phyloP scores from a whole-genome alignment of 2,113 vertebrate species.

The Phylloscopus whistleri region DNA sequence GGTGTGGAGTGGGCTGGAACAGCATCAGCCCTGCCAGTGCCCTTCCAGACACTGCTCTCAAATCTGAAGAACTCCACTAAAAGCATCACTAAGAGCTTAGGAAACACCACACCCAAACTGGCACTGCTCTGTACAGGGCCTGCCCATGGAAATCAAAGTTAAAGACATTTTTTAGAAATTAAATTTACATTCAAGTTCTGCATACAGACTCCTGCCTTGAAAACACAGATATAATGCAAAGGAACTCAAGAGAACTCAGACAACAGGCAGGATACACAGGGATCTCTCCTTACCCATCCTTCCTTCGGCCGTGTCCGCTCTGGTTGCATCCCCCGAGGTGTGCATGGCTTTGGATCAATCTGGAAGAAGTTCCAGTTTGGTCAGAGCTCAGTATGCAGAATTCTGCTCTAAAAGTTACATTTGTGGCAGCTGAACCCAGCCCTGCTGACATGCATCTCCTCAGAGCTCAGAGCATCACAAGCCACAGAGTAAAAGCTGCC shows the following conservation, averaged over 20 bases:
- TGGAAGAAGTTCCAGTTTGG: conserved; percentile 66
- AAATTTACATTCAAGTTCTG: not conserved
- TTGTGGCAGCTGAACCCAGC: not conserved
- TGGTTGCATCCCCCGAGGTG: conserved; percentile 97
- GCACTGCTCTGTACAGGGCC: not conserved
- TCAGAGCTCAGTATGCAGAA: not conserved
- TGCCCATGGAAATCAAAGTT: not conserved
- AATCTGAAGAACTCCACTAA: not conserved
- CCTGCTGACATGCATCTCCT: not conserved
- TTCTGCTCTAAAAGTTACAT: not conserved
- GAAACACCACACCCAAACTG: not conserved
- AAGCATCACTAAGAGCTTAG: not conserved
- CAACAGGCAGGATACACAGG: not conserved
- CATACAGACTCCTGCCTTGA: not conserved
- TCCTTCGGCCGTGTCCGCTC: conserved; percentile 94
- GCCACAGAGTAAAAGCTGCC: not conserved
- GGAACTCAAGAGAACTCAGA: not conserved
- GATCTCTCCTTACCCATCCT: conserved; percentile 87
- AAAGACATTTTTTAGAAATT: not conserved
- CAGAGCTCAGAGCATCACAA: not conserved
- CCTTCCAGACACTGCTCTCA: not conserved
- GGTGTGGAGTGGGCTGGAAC: not conserved
- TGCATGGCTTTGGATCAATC: conserved; percentile 99
- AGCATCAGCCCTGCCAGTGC: not conserved
- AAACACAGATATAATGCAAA: not conserved